Evolutionary conservation across 2,113 vertebrate genomes (phyloP), one percentile per base, ranked within the genome.

Genomic region (Scortum barcoo): DNA sequence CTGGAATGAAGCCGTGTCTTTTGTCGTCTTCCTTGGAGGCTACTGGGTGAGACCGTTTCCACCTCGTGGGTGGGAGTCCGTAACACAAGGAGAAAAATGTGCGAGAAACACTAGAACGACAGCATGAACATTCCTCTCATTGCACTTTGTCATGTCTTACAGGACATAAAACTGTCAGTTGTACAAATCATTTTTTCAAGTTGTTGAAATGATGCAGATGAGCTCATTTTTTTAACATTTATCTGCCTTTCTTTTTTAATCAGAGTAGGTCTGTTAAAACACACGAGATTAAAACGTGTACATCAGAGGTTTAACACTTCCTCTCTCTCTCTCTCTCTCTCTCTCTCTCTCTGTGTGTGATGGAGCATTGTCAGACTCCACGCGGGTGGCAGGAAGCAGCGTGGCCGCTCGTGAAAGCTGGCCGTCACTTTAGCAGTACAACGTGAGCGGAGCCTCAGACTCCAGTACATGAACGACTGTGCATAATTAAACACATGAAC

Each of bases 41-140:
- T 86, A 62, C 46, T 67, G 56, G 33, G 33, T 36, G 33, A 36
- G 33, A 36, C 33, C 3, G 33, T 36, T 36, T 36, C 33, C 33
- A 36, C 33, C 33, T 36, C 33, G 6, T 36, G 33, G 63, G 54
- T 67, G 67, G 73, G 22, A 22, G 50, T 56, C 63, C 38, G 33
- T 42, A 30, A 78, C 12, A 74, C 0, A 0, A 9, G 26, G 24
- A n/a, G n/a, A 33, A 42, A 19, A 63, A n/a, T 40, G 80, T 75
- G 58, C 60, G 58, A 53, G 51, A 57, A 82, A 78, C 53, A 72
- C 30, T 19, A 68, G 6, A 70, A 68, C 12, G 38, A 57, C 76
- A 72, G 68, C 62, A 24, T 48, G 33, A 26, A 83, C 80, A 48
- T 65, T 80, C 72, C 65, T 81, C 57, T 75, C 88, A 90, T 92